phyloP scores from a whole-genome alignment of 2,113 vertebrate genomes.

The Pampusana beccarii region DNA sequence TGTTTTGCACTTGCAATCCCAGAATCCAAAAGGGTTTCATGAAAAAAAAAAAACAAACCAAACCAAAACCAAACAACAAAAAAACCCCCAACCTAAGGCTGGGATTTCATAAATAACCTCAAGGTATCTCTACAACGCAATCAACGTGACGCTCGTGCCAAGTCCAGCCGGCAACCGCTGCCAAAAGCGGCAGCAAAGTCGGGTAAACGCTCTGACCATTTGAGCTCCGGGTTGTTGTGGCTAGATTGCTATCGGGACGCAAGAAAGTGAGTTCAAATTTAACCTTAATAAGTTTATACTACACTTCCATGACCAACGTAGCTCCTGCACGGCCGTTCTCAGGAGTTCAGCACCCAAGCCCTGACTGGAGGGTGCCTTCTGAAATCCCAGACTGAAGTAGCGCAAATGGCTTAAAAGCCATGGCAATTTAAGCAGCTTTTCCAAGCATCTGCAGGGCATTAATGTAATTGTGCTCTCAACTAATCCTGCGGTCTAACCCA shows the following conservation, averaged over 20 bases:
- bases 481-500: neutral
- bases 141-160: neutral
- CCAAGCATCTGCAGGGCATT: neutral
- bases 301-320: neutral
- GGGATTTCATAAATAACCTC: constrained; percentile 29
- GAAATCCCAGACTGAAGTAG: neutral
- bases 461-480: neutral
- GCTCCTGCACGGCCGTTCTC: neutral
- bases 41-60: neutral
- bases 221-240: neutral
- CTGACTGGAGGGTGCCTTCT: neutral
- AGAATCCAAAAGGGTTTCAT: constrained; percentile 10
- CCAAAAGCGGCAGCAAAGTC: neutral
- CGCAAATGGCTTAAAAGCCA: neutral
- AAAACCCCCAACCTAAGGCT: neutral
- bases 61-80: neutral
- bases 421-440: neutral
- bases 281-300: neutral
- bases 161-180: neutral
- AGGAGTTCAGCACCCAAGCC: neutral
- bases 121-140: neutral
- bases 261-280: neutral
- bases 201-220: neutral
- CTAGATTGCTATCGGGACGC: neutral
- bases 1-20: neutral